Evolutionary conservation across 2,797 vertebrate species (phyloP), one percentile per base, ranked within the genome.

Genomic region (Peromyscus nudipes): DNA sequence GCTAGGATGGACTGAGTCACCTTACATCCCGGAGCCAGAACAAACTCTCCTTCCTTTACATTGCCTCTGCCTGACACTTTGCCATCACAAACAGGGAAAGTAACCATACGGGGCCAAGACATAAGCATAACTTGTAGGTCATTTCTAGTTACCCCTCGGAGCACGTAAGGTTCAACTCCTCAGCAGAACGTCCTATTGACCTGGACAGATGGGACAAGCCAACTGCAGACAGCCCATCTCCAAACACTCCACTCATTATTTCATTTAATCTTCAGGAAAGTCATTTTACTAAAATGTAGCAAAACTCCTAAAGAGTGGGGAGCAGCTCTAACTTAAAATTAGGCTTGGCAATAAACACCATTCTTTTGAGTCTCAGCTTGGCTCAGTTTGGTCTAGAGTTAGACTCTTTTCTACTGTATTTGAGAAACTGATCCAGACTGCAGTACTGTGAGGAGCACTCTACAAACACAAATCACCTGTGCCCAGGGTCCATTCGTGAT

Each of bases 251-350:
- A 71, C 12, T 79, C 73, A 49, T 82, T 79, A 43, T 80, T 92
- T 85, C 77, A 79, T 62, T 96, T 92, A 57, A 21, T 88, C 55
- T 91, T 92, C 40, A 92, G 92, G 55, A 95, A 94, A 87, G 57
- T 83, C 60, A 49, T 49, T 77, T n/a, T n/a, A n/a, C n/a, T n/a
- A 21, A 92, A 92, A 62, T 29, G 4, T 49, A 89, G 46, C 25
- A 57, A 92, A 94, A 75, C 67, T 91, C 62, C 43, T 71, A 49
- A 91, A 76, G 9, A 75, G 6, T 67, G 25, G 73, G 52, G 12
- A 37, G 62, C 37, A n/a, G 65, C 37, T 95, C 73, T 64, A 6
- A 34, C 67, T 91, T 89, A 49, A 82, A 77, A 79, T 21, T 55
- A 49, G 64, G 10, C 37, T 73, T 84, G 49, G 14, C n/a, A 79